Conservation (phyloP, 2,797 vertebrate genomes). For the Podarcis siculus region DNA sequence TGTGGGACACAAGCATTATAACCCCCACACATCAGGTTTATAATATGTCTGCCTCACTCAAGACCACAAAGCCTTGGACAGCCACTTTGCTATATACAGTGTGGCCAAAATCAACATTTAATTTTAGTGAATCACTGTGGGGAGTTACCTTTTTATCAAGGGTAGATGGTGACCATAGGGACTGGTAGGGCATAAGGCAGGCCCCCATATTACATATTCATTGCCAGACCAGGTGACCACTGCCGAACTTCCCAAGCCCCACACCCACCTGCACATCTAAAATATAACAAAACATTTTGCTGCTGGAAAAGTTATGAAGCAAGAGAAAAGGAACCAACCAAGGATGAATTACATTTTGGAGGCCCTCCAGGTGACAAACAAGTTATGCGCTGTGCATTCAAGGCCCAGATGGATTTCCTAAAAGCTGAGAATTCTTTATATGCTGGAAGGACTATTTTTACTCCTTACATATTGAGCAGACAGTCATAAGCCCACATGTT, state of each 20-base stretch:
- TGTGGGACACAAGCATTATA: too few relatives aligned
- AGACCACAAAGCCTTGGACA: background rate
- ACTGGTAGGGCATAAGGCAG: too few relatives aligned
- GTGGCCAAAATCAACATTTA: background rate
- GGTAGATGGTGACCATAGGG: too few relatives aligned
- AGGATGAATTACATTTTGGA: background rate
- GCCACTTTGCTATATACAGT: background rate
- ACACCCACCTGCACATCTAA: background rate
- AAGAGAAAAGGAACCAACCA: background rate
- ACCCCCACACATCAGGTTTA: background rate
- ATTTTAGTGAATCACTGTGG: background rate
- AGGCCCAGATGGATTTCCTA: background rate
- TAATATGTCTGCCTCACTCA: background rate
- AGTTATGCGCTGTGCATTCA: fast-evolving
- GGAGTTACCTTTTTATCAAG: too few relatives aligned
- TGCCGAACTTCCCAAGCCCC: background rate
- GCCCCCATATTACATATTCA: too few relatives aligned
- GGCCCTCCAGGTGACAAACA: background rate
- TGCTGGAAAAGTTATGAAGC: background rate
- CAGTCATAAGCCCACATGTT: background rate
- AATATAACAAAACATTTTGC: background rate
- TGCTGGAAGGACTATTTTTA: background rate
- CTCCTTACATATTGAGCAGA: background rate
- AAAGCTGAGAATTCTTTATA: background rate
- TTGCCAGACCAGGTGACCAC: too few relatives aligned